phyloP scores from a whole-genome alignment of 2,888 invertebrate species.

The Hermaeophaga mercurialis region DNA sequence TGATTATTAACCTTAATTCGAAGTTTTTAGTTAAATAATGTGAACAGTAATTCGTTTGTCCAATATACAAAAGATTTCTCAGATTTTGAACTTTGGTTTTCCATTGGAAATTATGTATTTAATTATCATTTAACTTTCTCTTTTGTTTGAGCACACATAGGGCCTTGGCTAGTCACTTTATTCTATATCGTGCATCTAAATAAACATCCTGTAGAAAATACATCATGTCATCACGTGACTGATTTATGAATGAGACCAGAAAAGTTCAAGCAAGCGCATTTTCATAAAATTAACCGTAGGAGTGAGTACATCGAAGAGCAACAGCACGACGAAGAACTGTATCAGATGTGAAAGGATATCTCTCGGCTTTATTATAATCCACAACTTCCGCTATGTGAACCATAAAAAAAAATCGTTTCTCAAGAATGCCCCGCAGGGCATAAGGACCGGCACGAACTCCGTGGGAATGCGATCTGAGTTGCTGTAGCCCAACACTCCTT shows the following conservation, averaged over 20 bases:
- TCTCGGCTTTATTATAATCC: constrained; percentile 34
- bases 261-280: constrained; percentile 11
- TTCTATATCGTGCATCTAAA: too few relatives aligned
- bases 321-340: constrained; percentile 16
- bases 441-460: constrained; percentile 36
- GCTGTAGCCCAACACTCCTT: constrained; percentile 26
- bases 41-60: too few relatives aligned
- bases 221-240: constrained; percentile 8
- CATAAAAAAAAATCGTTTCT: constrained; percentile 33
- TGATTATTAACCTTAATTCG: too few relatives aligned
- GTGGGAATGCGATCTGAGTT: constrained; percentile 33
- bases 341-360: constrained; percentile 5
- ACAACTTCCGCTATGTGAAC: constrained; percentile 36
- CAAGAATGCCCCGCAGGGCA: constrained; percentile 35
- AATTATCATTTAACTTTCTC: too few relatives aligned
- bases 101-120: too few relatives aligned
- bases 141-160: too few relatives aligned
- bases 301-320: constrained; percentile 1
- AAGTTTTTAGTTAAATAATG: too few relatives aligned
- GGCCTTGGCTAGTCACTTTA: too few relatives aligned
- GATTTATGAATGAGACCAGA: constrained; percentile 26
- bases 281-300: constrained; percentile 1
- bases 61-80: too few relatives aligned
- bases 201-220: constrained; percentile 12
- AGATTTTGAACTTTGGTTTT: too few relatives aligned